These are phyloP conservation scores for Cylas formicarius DNA, from an alignment of 1,140 invertebrate genomes.

Conservation along the genomic window DNA sequence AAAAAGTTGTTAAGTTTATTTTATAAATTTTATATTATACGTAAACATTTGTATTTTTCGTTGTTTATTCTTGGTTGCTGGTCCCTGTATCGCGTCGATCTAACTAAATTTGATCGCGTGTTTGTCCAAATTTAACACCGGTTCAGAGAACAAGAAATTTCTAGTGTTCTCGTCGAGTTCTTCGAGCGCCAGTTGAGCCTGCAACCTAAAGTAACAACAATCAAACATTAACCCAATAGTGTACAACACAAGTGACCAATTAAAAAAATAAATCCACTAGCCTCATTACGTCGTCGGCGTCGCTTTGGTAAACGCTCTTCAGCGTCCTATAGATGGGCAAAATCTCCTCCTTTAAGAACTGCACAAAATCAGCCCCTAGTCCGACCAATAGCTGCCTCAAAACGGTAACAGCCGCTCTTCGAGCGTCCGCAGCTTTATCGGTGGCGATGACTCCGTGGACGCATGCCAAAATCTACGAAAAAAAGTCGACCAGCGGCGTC, in stretches of 20 bases:
- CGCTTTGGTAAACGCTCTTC: constrained; percentile 54
- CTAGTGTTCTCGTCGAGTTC: constrained; percentile 65
- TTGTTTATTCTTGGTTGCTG: too few species aligned
- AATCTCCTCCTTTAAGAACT: constrained; percentile 57
- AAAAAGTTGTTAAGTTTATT: too few species aligned
- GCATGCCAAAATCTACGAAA: constrained; percentile 59
- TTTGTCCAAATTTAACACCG: constrained; percentile 51
- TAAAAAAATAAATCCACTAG: too few species aligned
- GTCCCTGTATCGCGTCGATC: too few species aligned
- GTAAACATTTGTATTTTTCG: too few species aligned
- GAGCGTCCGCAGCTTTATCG: constrained; percentile 62
- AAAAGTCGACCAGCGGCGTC: not conserved
- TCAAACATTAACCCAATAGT: too few species aligned
- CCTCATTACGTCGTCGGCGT: constrained; percentile 60
- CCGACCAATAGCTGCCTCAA: constrained; percentile 65
- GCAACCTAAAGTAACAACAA: constrained; percentile 44
- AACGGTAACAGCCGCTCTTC: constrained; percentile 72
- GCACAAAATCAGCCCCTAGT: constrained; percentile 59
- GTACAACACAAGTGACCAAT: too few species aligned
- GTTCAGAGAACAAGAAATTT: constrained; percentile 52
- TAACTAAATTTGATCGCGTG: too few species aligned
- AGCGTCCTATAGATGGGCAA: constrained; percentile 62
- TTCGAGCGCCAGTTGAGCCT: constrained; percentile 67
- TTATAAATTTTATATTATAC: too few species aligned
- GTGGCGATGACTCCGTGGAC: constrained; percentile 58